These are phyloP conservation scores for Tursiops truncatus DNA, from an alignment of 2,113 vertebrate species.

Conservation along the genomic window DNA sequence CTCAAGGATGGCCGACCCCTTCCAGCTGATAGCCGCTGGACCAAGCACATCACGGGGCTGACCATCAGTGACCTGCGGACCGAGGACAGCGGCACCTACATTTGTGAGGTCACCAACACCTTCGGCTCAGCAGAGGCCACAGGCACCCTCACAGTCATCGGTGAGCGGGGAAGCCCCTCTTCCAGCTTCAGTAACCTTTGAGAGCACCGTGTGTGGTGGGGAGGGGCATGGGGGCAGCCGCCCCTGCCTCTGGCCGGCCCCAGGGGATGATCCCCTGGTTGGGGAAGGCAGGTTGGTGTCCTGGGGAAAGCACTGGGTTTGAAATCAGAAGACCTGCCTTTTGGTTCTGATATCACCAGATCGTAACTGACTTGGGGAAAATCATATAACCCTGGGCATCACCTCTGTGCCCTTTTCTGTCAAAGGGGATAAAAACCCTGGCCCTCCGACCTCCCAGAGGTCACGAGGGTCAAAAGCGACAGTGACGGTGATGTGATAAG, in stretches of 20 bases:
- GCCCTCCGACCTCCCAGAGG: background rate
- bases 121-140: constrained; percentile 97
- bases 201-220: fast-evolving
- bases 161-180: constrained; percentile 79
- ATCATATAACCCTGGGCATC: background rate
- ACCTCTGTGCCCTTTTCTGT: background rate
- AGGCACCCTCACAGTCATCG: constrained; percentile 93
- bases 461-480: background rate
- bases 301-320: background rate
- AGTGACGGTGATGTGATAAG: fast-evolving
- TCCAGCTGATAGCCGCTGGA: constrained; percentile 94
- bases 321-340: background rate
- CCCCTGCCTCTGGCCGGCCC: background rate
- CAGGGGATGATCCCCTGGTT: background rate
- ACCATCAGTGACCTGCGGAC: constrained; percentile 93
- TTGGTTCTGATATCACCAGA: background rate
- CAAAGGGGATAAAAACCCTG: background rate
- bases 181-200: background rate
- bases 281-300: background rate
- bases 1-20: constrained; percentile 95
- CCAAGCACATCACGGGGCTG: constrained; percentile 92
- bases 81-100: constrained; percentile 97
- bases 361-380: background rate
- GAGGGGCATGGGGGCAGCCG: background rate
- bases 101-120: constrained; percentile 98